These are phyloP conservation scores for Cynodonichthys magdalenae DNA, from an alignment of 2,797 vertebrate genomes.

Conservation along the genomic window DNA sequence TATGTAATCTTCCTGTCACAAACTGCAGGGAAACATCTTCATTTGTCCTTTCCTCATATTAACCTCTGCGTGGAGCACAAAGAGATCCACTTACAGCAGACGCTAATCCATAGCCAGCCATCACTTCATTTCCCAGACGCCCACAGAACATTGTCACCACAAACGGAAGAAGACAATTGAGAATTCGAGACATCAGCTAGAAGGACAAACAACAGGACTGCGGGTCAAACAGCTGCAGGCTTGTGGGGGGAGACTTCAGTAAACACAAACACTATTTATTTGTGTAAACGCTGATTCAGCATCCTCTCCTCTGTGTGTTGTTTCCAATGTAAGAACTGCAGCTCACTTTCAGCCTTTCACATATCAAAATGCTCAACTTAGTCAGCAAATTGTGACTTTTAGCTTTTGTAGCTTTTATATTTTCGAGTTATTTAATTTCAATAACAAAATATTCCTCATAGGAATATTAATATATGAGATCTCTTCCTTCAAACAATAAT, in stretches of 20 bases:
- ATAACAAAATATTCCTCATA: too few relatives aligned
- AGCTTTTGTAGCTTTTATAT: too few relatives aligned
- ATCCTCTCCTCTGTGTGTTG: too few relatives aligned
- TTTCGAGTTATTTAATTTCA: too few relatives aligned
- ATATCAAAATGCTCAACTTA: too few relatives aligned
- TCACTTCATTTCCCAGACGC: conserved; percentile 77
- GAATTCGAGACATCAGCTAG: conserved; percentile 75
- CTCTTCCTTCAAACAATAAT: too few relatives aligned
- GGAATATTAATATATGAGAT: too few relatives aligned
- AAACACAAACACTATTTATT: conserved; percentile 8
- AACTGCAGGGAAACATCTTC: neutral
- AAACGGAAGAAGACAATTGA: conserved; percentile 76
- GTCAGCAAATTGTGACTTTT: too few relatives aligned
- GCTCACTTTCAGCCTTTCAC: too few relatives aligned
- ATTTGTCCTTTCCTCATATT: neutral
- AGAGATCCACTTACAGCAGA: conserved; percentile 69
- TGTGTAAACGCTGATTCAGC: too few relatives aligned
- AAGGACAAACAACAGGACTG: conserved; percentile 40
- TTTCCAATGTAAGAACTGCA: too few relatives aligned
- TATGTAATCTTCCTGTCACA: neutral
- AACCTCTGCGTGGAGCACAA: neutral
- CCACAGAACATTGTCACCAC: conserved; percentile 82
- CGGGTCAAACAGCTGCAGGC: neutral
- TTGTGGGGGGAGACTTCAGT: conserved; percentile 12
- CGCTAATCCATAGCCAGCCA: conserved; percentile 80